Evolutionary conservation across 2,888 invertebrate species (phyloP).

Genomic region (Papilio elwesi): DNA sequence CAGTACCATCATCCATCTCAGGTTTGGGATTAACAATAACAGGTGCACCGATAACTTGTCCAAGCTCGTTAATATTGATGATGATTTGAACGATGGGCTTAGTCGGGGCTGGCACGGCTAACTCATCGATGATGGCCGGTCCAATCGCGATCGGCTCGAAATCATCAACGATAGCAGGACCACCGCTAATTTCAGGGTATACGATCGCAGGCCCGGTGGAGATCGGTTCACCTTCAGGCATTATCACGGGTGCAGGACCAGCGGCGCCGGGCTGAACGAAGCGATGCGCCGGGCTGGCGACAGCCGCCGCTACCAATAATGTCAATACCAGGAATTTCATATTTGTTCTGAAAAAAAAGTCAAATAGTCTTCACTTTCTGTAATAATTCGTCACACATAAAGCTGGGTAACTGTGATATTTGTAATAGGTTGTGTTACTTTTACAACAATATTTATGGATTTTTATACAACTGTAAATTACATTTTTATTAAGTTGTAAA

Average conservation of each 20-base stretch:
- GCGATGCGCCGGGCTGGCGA: constrained; percentile 33
- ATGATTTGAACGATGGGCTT: constrained; percentile 34
- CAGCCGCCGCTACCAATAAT: constrained; percentile 25
- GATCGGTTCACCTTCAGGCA: constrained; percentile 30
- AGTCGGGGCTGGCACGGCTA: neutral
- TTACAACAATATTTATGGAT: too few species aligned
- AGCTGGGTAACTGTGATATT: too few species aligned
- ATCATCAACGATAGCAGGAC: constrained; percentile 38
- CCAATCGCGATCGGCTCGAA: constrained; percentile 29
- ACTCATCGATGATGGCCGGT: constrained; percentile 34
- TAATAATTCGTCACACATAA: too few species aligned
- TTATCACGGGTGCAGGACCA: constrained; percentile 26
- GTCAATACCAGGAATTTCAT: constrained; percentile 36
- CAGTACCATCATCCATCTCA: neutral
- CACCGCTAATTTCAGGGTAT: constrained; percentile 41
- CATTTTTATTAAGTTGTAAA: too few species aligned
- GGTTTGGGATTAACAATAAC: constrained; percentile 1
- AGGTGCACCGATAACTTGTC: constrained; percentile 31
- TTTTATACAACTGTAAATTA: too few species aligned
- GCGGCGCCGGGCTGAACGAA: constrained; percentile 12
- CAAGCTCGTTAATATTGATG: constrained; percentile 30
- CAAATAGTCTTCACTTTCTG: neutral
- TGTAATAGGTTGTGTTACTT: too few species aligned
- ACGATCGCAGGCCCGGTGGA: constrained; percentile 43
- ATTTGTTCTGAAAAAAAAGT: constrained; percentile 12